Evolutionary conservation across 1,140 invertebrate species (phyloP), one percentile per base, ranked within the genome.

Genomic region (Procambarus virginalis): DNA sequence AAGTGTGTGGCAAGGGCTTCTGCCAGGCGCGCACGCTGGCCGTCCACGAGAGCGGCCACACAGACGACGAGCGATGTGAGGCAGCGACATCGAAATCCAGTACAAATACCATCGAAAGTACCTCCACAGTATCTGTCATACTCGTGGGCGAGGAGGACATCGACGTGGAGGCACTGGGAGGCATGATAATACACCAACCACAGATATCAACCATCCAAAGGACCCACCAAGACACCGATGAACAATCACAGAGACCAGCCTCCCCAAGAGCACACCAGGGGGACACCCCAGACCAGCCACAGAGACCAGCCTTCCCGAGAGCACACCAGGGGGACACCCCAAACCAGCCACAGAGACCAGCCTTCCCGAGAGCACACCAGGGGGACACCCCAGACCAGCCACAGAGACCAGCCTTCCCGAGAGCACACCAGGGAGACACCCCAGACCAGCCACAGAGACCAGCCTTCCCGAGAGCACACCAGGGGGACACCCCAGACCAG

Each of bases 1-100:
- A 94, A 55, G 94, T 95, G 46, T 96, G 96, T 92, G 94, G 94
- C 34, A 96, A 96, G 91, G 94, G 95, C 0, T 96, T 96, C 92
- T 95, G 95, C 55, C 94, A 94, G 84, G 90, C 90, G n/a, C 76
- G 90, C 58, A 91, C 90, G 1, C 64, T 85, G 46, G 90, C 90
- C 60, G 83, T 91, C 6, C 90, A 91, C 90, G 90, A 91, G 84
- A 89, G 70, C 80, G 77, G 79, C 64, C 86, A 89, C 80, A 83
- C 58, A 14, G 73, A 83, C 10, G 73, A 76, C 51, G 80, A 89
- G 34, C 79, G 86, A n/a, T 14, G 17, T n/a, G 22, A 83, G 45
- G 86, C 80, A 48, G 68, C 34, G 20, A 60, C 55, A 48, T 2
- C 49, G 12, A 49, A 0, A 12, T 48, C 58, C 60, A 48, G 55